phyloP scores from a whole-genome alignment of 2,113 vertebrate species.

The Daboia siamensis region DNA sequence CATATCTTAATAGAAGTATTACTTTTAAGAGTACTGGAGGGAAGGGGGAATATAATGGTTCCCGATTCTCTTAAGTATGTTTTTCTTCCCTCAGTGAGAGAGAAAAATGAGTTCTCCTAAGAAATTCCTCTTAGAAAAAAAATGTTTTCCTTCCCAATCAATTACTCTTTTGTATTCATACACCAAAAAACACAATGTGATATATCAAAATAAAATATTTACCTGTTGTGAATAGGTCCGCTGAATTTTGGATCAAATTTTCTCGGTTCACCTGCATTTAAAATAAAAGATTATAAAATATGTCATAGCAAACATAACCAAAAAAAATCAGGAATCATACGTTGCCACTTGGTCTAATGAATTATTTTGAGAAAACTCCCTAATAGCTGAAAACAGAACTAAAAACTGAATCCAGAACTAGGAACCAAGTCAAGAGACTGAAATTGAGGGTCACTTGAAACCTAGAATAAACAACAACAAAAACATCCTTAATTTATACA shows the following conservation, averaged over 20 bases:
- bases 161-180: conserved; percentile 6
- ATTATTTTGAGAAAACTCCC: background rate
- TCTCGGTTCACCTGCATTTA: conserved; percentile 84
- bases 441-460: background rate
- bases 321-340: conserved; percentile 19
- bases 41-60: background rate
- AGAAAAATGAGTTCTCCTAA: background rate
- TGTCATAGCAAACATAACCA: conserved; percentile 32
- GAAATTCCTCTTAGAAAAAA: background rate
- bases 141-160: background rate
- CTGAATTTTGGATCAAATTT: conserved; percentile 89
- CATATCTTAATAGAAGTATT: background rate
- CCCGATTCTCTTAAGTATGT: background rate
- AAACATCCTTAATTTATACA: background rate
- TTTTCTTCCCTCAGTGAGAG: background rate
- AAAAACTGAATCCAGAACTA: background rate
- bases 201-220: conserved; percentile 53
- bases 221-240: conserved; percentile 89
- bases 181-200: conserved; percentile 39
- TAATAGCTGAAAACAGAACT: background rate
- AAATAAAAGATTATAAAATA: conserved; percentile 65
- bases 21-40: background rate
- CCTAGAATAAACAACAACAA: background rate
- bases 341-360: background rate
- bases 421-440: background rate